Evolutionary conservation across 2,888 invertebrate species (phyloP), one percentile per base, ranked within the genome.

Genomic region (Synanthedon vespiformis): DNA sequence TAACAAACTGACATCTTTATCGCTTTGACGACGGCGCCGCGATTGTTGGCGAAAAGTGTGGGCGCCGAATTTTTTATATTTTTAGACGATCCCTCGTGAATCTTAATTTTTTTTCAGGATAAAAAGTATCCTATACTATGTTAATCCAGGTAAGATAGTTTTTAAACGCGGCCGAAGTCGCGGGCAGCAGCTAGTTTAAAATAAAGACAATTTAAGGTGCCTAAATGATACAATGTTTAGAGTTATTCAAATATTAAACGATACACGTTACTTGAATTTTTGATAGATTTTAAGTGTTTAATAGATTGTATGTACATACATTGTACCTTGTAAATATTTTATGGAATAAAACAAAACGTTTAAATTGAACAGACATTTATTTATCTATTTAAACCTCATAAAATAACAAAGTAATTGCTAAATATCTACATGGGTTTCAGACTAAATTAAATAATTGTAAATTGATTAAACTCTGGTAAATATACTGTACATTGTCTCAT

Each of bases 361-460:
- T 54, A 53, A 34, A 57, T 65, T 73, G 78, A 85, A 86, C 85
- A 83, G 78, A 86, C 85, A 86, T 86, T 86, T 86, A 87, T 34
- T 34, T 34, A n/a, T n/a, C n/a, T n/a, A 34, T 85, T 86, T 79
- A 82, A 82, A 83, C 76, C 70, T 83, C 77, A 77, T 72, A 78
- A 80, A 79, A 77, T 78, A 86, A 86, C 84, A 48, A 22, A 48
- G 12, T 18, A 48, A 16, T 16, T 48, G 10, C 48, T 22, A 16
- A 12, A 48, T 48, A 14, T 12, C 16, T 34, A 48, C 16, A 48
- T 18, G 3, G 18, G 13, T 44, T 44, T 44, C 16, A 48, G 48
- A 12, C 11, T 3, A n/a, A n/a, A 44, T 12, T 44, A 44, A n/a
- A 12, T 44, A 44, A 13, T 44, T 44, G 34, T 34, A 34, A 44